Evolutionary conservation across 1,140 invertebrate species (phyloP), one percentile per base, ranked within the genome.

Genomic region (Drosophila baimaii): DNA sequence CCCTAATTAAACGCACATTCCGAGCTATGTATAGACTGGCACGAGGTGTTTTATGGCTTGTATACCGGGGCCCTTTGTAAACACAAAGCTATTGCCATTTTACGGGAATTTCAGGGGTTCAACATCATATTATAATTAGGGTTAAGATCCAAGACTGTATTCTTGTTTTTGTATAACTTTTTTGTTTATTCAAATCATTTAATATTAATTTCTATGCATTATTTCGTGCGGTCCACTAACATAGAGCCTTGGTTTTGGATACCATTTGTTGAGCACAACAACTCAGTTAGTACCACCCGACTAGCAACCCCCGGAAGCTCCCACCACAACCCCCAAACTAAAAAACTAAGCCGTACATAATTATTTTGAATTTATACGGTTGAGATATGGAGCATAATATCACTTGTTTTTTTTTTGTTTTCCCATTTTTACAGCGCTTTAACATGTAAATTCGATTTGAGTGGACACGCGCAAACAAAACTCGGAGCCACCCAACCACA

Each of bases 371-470:
- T 88, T 82, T 88, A 86, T 79, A 66, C 66, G 54, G 46, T 56
- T 71, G 63, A 66, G 68, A 59, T 73, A 69, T 63, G 51, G 52
- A 63, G 44, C 69, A 80, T 47, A 70, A 79, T 77, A 82, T 69
- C 71, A 47, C 47, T 63, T 52, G 39, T 19, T 29, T 54, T 21
- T 21, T 52, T 37, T 52, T 35, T 19, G 23, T 54, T 21, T 21
- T 52, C 31, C 19, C 27, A 44, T 72, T 88, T 81, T 78, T 71
- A 89, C 84, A 84, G 84, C 80, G 54, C 68, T 89, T 89, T 84
- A 88, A 77, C 84, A 88, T 89, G 84, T 89, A 89, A 83, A 84
- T 89, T 89, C 84, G 84, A 88, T 89, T 83, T 74, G 70, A 71
- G 58, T 80, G 68, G 78, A 70, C 73, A 46, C 41, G 57, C 19